A percentile compares a stretch with the other conserved stretches of the same genome.
Conservation (phyloP, 2,888 invertebrate genomes). For the Philhelius pedissequus region DNA sequence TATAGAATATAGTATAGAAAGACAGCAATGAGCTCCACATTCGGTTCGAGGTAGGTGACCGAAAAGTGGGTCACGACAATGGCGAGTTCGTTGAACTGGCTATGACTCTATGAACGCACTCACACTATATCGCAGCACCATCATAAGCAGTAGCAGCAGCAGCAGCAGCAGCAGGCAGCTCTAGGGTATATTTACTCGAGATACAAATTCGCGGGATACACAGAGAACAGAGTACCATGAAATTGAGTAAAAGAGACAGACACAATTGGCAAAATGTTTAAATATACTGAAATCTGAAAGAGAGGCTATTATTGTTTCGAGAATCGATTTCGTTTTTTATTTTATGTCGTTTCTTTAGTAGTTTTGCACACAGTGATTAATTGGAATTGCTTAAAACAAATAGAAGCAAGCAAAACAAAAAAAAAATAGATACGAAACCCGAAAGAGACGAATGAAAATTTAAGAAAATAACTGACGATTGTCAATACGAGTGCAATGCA, state of each 20-base stretch:
- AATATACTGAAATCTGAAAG: slow-evolving; percentile 10
- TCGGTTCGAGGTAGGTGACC: slow-evolving; percentile 78
- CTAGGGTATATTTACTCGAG: slow-evolving; percentile 33
- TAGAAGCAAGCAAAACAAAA: slow-evolving; percentile 42
- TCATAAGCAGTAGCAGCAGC: slow-evolving; percentile 4
- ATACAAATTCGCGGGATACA: slow-evolving; percentile 72
- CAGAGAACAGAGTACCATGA: slow-evolving; percentile 69
- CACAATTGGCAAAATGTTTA: slow-evolving; percentile 6
- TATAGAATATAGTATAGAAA: slow-evolving; percentile 23
- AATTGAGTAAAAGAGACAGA: slow-evolving; percentile 30
- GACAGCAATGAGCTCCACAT: slow-evolving; percentile 76
- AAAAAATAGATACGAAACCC: too few relatives aligned
- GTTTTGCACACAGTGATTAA: slow-evolving; percentile 59
- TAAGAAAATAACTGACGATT: slow-evolving; percentile 25
- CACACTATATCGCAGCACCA: slow-evolving; percentile 31
- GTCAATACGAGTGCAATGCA: slow-evolving; percentile 61
- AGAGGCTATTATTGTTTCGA: slow-evolving; percentile 43
- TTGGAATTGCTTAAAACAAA: slow-evolving; percentile 59
- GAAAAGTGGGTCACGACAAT: slow-evolving; percentile 79
- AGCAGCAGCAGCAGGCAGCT: slow-evolving; percentile 6
- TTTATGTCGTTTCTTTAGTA: slow-evolving; percentile 17
- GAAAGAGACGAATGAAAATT: slow-evolving; percentile 1
- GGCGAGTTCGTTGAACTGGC: slow-evolving; percentile 79
- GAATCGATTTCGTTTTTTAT: slow-evolving; percentile 65
- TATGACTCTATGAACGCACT: slow-evolving; percentile 71